Percentiles rank a stretch among this genome's conserved stretches.
These are phyloP conservation scores for Parauchenoglanis ngamensis DNA, from an alignment of 2,797 vertebrate species.

Conservation along the genomic window DNA sequence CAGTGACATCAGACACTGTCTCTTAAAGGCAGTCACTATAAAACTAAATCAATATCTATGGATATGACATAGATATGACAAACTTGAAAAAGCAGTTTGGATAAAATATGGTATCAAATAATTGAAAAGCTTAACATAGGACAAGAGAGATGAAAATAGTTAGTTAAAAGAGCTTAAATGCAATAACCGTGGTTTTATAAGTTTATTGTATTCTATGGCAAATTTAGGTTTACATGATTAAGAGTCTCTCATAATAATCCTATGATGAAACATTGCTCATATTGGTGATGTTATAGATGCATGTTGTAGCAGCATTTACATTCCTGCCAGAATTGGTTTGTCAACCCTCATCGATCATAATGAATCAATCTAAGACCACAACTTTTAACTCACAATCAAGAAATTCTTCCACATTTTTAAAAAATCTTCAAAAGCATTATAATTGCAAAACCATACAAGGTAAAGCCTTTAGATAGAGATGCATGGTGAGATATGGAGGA, in stretches of 20 bases:
- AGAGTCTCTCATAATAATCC: neutral
- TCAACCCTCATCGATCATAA: neutral
- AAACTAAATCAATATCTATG: conserved; percentile 27
- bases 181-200: neutral
- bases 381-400: neutral
- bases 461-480: neutral
- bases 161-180: neutral
- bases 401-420: neutral
- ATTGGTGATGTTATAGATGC: neutral
- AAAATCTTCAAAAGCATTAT: neutral
- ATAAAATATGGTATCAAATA: neutral
- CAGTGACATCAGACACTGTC: neutral
- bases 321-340: neutral
- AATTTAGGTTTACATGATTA: neutral
- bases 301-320: neutral
- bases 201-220: neutral
- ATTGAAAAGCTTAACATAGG: neutral
- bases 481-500: neutral
- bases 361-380: conserved; percentile 2
- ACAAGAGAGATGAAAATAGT: neutral
- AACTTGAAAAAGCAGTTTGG: conserved; percentile 19
- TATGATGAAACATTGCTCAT: conserved; percentile 1
- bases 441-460: neutral
- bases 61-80: conserved; percentile 18
- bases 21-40: neutral